Conservation (phyloP, 2,113 vertebrate genomes). For the Calyptommatus sinebrachiatus region DNA sequence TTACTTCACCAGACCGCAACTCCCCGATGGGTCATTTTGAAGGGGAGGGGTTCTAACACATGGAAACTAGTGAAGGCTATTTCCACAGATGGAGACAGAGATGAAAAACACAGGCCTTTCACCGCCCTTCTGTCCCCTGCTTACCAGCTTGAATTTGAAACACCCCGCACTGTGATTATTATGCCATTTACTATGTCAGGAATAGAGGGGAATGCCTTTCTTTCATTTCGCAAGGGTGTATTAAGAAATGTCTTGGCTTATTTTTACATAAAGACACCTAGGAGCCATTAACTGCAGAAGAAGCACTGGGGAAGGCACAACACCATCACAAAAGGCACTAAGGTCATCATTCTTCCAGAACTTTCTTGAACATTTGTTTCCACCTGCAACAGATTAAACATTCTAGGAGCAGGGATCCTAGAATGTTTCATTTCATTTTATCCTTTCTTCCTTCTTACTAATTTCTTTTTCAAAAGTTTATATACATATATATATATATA, state of each 20-base stretch:
- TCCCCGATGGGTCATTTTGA: neutral
- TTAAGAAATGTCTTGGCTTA: constrained; percentile 49
- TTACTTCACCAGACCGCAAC: constrained; percentile 1
- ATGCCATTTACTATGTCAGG: constrained; percentile 38
- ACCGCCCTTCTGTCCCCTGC: neutral
- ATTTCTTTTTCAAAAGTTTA: too few relatives aligned
- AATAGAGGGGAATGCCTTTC: neutral
- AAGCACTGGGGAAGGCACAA: accelerated
- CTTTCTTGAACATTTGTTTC: constrained; percentile 48
- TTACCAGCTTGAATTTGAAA: neutral
- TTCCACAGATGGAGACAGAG: constrained; percentile 23
- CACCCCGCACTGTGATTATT: constrained; percentile 21
- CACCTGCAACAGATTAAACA: constrained; percentile 63
- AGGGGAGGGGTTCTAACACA: neutral
- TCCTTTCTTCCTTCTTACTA: too few relatives aligned
- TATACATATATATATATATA: too few relatives aligned
- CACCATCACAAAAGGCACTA: constrained; percentile 46
- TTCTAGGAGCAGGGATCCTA: constrained; percentile 25
- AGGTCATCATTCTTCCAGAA: neutral
- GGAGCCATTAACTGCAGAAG: constrained; percentile 19
- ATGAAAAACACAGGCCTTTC: constrained; percentile 31
- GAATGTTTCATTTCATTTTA: constrained; percentile 33
- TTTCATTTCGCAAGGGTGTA: constrained; percentile 46
- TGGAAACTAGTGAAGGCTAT: constrained; percentile 14
- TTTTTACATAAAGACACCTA: constrained; percentile 37